Evolutionary conservation across 2,888 invertebrate genomes (phyloP).

Genomic region (Himalopsyche japonica): DNA sequence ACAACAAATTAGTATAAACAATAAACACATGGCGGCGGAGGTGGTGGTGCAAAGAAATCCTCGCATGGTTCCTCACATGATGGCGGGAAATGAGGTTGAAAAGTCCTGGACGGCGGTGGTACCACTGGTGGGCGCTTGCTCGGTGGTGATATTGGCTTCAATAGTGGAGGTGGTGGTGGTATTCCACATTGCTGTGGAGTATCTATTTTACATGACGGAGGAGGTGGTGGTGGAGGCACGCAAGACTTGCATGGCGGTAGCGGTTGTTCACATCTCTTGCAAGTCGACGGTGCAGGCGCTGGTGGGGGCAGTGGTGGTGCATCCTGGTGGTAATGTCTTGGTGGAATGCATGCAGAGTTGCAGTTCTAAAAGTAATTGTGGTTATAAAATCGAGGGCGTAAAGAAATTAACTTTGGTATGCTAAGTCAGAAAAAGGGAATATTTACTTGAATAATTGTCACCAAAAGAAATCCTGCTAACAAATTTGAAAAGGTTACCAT

Average conservation of each 20-base stretch:
- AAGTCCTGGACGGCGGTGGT: background rate
- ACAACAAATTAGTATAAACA: background rate
- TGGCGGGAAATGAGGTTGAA: background rate
- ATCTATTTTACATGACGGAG: background rate
- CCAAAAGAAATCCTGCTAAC: background rate
- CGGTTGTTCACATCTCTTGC: background rate
- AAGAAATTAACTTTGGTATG: too few species aligned
- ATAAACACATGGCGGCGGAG: background rate
- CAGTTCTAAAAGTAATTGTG: background rate
- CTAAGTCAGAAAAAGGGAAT: background rate
- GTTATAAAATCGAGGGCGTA: too few species aligned
- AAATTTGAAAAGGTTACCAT: background rate
- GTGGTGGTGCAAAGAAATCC: background rate
- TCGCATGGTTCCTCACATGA: background rate
- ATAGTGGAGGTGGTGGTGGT: background rate
- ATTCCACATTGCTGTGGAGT: background rate
- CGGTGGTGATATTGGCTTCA: background rate
- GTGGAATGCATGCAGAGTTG: background rate
- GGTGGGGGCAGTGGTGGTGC: background rate
- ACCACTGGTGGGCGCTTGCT: background rate
- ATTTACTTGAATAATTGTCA: background rate
- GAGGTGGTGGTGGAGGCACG: background rate
- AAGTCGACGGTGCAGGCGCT: background rate
- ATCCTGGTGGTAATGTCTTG: background rate
- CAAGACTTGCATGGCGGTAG: background rate